Base-by-base conservation (phyloP, 2,797 vertebrate species). In the Poecilia wingei region DNA sequence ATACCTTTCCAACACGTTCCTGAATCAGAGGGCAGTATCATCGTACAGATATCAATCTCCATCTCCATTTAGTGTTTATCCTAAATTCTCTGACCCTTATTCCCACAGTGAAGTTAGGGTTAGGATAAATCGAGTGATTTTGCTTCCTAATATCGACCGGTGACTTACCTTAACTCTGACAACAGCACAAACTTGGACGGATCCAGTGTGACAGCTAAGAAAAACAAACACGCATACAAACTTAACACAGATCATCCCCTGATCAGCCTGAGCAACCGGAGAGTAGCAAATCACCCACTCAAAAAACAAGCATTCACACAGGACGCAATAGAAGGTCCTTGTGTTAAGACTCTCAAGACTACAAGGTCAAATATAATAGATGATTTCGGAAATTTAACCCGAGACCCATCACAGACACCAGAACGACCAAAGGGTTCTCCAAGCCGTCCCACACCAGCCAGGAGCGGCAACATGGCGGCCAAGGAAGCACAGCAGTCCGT, bases 81-180 rank as follows among this genome's bases (percentile, higher is more conserved):
- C 74, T 77, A 71, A 39, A 79, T 61, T 77, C 36, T 61, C 71
- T 80, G 80, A 85, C 77, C 77, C 61, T 72, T 69, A 43, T 77
- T 86, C 72, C 9, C 45, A 66, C 77, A 77, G 53, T 70, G 14
- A 49, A 72, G n/a, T 13, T 46, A 31, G 84, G 1, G 9, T 45
- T 33, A 16, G 74, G 75, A 61, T 49, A 75, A 85, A 84, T 70
- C 53, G 84, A 80, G 76, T 33, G 81, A 84, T 78, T 86, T 90
- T 88, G 84, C 88, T 87, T 86, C 87, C 82, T 77, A 78, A 89
- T 87, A 91, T 86, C 77, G 84, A 79, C 84, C 86, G 68, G 83
- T 89, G 86, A 90, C 89, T 93, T 86, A 92, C 85, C 72, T 78
- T 86, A 91, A 91, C 91, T 83, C 87, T 89, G 82, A 90, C 87